Percentiles rank a stretch among this genome's conserved stretches.
Evolutionary conservation across 2,113 vertebrate genomes (phyloP).

Genomic region (Eulacestoma nigropectus): DNA sequence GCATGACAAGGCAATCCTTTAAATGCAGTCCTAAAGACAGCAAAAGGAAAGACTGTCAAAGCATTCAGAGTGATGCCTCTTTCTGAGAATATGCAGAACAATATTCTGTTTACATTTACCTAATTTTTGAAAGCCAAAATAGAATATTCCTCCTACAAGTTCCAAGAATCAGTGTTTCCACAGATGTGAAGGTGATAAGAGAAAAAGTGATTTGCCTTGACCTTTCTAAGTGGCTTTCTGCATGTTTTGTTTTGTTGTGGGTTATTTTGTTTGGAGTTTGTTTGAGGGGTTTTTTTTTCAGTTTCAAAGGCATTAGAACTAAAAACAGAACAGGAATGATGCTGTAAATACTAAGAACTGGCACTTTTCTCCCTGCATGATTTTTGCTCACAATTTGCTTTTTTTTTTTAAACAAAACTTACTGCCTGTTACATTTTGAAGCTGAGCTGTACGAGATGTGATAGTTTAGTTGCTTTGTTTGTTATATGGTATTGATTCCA

Average conservation of each 20-base stretch:
- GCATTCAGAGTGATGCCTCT: not conserved
- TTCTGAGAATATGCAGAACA: not conserved
- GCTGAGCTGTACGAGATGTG: not conserved
- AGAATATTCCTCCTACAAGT: not conserved
- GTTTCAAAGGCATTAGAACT: not conserved
- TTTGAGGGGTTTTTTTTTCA: not conserved
- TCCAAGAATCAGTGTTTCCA: not conserved
- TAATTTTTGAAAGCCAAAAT: not conserved
- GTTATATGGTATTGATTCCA: not conserved
- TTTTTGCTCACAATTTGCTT: not conserved
- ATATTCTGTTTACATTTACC: not conserved
- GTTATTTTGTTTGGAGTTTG: not conserved
- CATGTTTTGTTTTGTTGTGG: not conserved
- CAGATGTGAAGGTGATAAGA: not conserved
- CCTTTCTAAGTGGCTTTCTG: not conserved
- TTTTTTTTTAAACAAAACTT: not conserved
- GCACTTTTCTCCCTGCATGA: not conserved
- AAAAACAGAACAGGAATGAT: not conserved
- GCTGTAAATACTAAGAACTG: not conserved
- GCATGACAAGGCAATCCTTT: not conserved
- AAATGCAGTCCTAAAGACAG: not conserved
- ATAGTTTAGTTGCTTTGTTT: not conserved
- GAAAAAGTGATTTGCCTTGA: not conserved
- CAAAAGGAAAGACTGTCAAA: not conserved
- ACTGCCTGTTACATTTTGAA: not conserved